Percentiles rank a stretch among this genome's conserved stretches.
Conservation (phyloP, 2,797 vertebrate genomes). For the Anguilla pacifica region DNA sequence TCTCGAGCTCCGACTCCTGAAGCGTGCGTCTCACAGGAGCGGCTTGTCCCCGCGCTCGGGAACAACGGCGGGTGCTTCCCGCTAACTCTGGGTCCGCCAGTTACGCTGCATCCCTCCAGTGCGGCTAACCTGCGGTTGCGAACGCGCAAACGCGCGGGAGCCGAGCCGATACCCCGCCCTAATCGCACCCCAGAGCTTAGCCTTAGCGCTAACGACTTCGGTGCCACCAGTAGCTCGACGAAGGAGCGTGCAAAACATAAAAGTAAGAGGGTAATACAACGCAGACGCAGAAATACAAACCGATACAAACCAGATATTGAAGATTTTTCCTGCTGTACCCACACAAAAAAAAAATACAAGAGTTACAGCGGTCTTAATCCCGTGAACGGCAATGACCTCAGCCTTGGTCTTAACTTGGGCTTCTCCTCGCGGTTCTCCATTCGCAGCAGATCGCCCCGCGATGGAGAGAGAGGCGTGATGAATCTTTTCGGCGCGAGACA, state of each 20-base stretch:
- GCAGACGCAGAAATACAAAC: not conserved
- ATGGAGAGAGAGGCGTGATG: not conserved
- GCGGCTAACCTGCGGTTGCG: not conserved
- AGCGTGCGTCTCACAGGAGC: not conserved
- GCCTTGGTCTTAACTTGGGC: not conserved
- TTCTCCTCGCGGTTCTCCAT: not conserved
- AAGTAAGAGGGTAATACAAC: not conserved
- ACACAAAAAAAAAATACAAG: not conserved
- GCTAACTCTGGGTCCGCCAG: not conserved
- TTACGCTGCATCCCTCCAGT: not conserved
- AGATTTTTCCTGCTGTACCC: not conserved
- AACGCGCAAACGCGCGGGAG: not conserved
- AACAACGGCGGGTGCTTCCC: not conserved
- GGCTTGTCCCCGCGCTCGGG: not conserved
- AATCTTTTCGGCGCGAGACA: not conserved
- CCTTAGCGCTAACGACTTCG: not conserved
- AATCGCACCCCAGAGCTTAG: not conserved
- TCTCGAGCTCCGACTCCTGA: slow-evolving; percentile 11
- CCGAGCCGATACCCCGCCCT: not conserved
- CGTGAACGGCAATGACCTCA: not conserved
- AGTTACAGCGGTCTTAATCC: not conserved
- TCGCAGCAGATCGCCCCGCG: too few relatives aligned
- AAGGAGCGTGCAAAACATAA: not conserved
- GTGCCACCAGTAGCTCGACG: not conserved
- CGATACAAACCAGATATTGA: not conserved